A percentile compares a stretch with the other conserved stretches of the same genome.
These are phyloP conservation scores for Nematolebias whitei DNA, from an alignment of 2,113 vertebrate genomes.

Conservation along the genomic window DNA sequence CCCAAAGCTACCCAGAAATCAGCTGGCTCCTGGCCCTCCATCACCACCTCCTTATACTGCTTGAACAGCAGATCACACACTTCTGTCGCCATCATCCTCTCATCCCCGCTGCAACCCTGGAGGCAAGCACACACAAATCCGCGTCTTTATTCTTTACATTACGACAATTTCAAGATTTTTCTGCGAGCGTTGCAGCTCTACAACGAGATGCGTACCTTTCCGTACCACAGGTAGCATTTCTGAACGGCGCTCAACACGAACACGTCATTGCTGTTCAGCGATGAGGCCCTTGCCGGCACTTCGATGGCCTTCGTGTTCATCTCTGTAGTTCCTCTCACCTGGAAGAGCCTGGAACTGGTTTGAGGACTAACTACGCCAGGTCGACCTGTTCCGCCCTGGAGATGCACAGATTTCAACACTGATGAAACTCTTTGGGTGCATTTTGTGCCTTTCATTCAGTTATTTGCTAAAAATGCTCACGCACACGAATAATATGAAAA, in stretches of 20 bases:
- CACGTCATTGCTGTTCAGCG: constrained; percentile 88
- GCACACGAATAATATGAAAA: too few relatives aligned
- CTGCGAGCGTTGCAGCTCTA: too few relatives aligned
- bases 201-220: constrained; percentile 83
- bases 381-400: constrained; percentile 85
- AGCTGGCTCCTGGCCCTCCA: constrained; percentile 89
- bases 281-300: constrained; percentile 83
- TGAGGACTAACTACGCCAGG: constrained; percentile 66
- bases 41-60: constrained; percentile 85
- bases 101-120: constrained; percentile 91
- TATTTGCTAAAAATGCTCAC: too few relatives aligned
- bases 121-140: background rate
- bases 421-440: too few relatives aligned
- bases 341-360: constrained; percentile 80
- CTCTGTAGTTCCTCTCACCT: constrained; percentile 84
- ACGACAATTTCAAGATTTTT: background rate
- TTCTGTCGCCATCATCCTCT: constrained; percentile 87
- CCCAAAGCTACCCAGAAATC: constrained; percentile 91
- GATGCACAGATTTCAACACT: background rate
- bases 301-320: constrained; percentile 88
- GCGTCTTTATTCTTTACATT: too few relatives aligned
- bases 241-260: constrained; percentile 83
- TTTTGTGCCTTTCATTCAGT: too few relatives aligned
- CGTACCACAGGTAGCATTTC: constrained; percentile 87
- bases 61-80: constrained; percentile 83